phyloP scores from a whole-genome alignment of 2,797 vertebrate genomes.

The Myiotriccus ornatus region DNA sequence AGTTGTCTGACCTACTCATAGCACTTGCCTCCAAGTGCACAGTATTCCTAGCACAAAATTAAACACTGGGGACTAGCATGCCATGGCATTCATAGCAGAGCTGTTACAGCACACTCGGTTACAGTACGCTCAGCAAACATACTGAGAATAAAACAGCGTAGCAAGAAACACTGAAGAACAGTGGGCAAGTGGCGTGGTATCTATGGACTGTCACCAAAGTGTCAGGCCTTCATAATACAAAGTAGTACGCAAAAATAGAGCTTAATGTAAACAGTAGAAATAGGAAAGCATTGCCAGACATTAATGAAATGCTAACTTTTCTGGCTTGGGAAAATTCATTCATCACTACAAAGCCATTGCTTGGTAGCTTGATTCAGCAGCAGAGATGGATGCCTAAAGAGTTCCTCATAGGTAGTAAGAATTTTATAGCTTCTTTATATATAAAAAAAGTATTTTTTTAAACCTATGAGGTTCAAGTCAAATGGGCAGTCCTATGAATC shows the following conservation, averaged over 20 bases:
- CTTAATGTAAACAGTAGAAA: not conserved
- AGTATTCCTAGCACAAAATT: not conserved
- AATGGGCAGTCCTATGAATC: not conserved
- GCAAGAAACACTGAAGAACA: not conserved
- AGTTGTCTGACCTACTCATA: not conserved
- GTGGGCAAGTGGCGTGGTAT: not conserved
- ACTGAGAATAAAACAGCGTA: not conserved
- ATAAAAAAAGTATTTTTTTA: not conserved
- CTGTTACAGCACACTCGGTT: not conserved
- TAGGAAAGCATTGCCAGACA: not conserved
- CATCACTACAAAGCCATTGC: not conserved
- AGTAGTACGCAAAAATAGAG: not conserved
- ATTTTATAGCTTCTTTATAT: not conserved
- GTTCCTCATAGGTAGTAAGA: not conserved
- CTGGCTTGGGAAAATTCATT: conserved; percentile 2
- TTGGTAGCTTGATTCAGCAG: not conserved
- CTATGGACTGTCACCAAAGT: not conserved
- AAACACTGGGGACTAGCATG: not conserved
- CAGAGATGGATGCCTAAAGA: not conserved
- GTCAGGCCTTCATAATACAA: not conserved
- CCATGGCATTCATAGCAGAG: not conserved
- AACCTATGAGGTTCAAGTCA: not conserved
- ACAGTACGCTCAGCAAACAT: not conserved
- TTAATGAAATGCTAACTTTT: not conserved
- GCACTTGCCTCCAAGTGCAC: rapidly evolving